A percentile compares a stretch with the other conserved stretches of the same genome.
phyloP scores from a whole-genome alignment of 2,888 invertebrate species.

The Autographa pulchrina region DNA sequence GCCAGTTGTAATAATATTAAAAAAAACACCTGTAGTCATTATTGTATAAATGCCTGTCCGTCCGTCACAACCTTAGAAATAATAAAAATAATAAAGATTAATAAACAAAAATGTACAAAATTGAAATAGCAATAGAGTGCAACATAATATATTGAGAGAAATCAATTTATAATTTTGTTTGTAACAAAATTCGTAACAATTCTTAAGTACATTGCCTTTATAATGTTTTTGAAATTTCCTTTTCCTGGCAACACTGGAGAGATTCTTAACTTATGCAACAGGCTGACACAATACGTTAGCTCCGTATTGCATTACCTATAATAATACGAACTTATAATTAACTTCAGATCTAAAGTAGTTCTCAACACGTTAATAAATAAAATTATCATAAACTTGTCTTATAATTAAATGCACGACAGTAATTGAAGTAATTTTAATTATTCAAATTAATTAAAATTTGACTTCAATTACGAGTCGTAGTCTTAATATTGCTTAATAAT shows the following conservation, averaged over 20 bases:
- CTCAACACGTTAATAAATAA: conserved; percentile 61
- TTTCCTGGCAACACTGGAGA: conserved; percentile 60
- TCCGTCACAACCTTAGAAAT: conserved; percentile 73
- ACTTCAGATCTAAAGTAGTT: conserved; percentile 58
- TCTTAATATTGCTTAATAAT: conserved; percentile 22
- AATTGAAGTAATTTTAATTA: conserved; percentile 29
- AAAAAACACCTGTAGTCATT: conserved; percentile 27
- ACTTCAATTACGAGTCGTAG: conserved; percentile 22
- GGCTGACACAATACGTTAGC: conserved; percentile 35
- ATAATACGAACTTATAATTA: conserved; percentile 50
- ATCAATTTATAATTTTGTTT: conserved; percentile 53
- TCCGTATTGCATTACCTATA: conserved; percentile 27
- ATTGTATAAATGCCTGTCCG: conserved; percentile 61
- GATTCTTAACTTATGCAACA: conserved; percentile 51
- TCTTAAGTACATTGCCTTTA: conserved; percentile 76
- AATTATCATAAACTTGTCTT: conserved; percentile 46
- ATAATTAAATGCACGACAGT: conserved; percentile 41
- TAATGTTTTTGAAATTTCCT: conserved; percentile 40
- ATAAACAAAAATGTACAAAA: conserved; percentile 61
- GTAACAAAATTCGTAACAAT: conserved; percentile 64
- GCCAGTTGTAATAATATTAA: conserved; percentile 15
- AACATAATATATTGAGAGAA: conserved; percentile 41
- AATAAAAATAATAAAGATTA: conserved; percentile 58
- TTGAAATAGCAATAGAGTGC: conserved; percentile 46
- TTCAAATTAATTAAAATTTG: conserved; percentile 13